Evolutionary conservation across 2,797 vertebrate genomes (phyloP).

Genomic region (Spheniscus humboldti): DNA sequence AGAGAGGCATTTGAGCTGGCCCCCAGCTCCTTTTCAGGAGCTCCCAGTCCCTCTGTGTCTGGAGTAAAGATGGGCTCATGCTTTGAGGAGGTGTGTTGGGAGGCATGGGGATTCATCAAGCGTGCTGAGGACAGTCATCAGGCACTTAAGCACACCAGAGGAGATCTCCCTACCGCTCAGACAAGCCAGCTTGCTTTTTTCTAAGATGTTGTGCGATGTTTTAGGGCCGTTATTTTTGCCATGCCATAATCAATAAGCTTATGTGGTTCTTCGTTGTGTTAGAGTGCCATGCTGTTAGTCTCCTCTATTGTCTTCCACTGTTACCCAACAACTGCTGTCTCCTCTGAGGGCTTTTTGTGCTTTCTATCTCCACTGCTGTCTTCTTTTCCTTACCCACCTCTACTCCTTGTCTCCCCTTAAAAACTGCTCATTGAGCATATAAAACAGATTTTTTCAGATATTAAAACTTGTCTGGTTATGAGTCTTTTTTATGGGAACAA

Average conservation of each 20-base stretch:
- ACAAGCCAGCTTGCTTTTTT: neutral
- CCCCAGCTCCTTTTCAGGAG: neutral
- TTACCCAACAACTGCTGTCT: neutral
- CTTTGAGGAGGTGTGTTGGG: fast-evolving
- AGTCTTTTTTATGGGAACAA: neutral
- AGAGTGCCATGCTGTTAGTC: neutral
- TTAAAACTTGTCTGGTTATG: neutral
- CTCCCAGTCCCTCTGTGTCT: neutral
- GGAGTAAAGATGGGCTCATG: neutral
- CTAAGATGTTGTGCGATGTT: neutral
- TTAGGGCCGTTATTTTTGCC: neutral
- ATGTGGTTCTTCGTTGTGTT: neutral
- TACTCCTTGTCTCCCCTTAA: neutral
- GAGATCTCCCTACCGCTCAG: neutral
- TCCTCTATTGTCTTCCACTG: neutral
- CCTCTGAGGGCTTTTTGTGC: neutral
- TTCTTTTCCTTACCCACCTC: neutral
- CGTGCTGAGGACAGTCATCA: fast-evolving
- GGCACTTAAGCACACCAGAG: neutral
- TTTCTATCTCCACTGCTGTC: neutral
- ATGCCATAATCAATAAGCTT: neutral
- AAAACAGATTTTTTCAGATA: neutral
- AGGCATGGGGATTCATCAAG: neutral
- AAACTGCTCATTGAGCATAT: neutral
- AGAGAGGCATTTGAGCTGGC: neutral